Percentiles rank a stretch among this genome's conserved stretches.
phyloP scores from a whole-genome alignment of 2,797 vertebrate genomes.

The Podarcis lilfordi region DNA sequence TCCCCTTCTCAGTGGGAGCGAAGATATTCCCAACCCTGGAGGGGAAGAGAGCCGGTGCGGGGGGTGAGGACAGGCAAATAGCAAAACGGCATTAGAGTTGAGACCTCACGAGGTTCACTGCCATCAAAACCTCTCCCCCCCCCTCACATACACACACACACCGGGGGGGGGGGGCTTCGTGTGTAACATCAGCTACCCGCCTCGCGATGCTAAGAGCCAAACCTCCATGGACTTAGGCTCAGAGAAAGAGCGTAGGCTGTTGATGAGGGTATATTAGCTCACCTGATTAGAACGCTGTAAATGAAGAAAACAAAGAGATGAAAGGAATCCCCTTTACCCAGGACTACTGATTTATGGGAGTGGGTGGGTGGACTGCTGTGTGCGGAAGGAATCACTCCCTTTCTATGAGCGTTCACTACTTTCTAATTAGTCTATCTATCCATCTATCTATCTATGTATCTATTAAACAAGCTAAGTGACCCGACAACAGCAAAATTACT shows the following conservation, averaged over 20 bases:
- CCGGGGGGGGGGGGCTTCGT: too few species aligned
- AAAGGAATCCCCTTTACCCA: slow-evolving; percentile 1
- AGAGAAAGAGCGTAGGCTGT: not conserved
- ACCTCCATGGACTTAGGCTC: not conserved
- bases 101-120: slow-evolving; percentile 44
- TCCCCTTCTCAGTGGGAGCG: not conserved
- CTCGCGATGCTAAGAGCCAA: not conserved
- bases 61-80: slow-evolving; percentile 3
- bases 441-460: not conserved
- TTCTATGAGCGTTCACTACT: not conserved
- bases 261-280: slow-evolving; percentile 1
- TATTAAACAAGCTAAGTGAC: not conserved
- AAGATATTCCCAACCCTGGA: not conserved
- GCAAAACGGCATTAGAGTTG: slow-evolving; percentile 39
- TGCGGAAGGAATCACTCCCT: not conserved
- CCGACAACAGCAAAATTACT: not conserved
- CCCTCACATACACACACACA: not conserved
- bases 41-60: not conserved
- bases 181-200: not conserved
- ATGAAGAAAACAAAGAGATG: slow-evolving; percentile 14
- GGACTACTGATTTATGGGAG: not conserved
- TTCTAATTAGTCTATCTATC: not conserved
- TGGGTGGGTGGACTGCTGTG: not conserved
- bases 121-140: not conserved
- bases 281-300: slow-evolving; percentile 22